Evolutionary conservation across 2,888 invertebrate genomes (phyloP), one percentile per base, ranked within the genome.

Genomic region (Xestobium rufovillosum): DNA sequence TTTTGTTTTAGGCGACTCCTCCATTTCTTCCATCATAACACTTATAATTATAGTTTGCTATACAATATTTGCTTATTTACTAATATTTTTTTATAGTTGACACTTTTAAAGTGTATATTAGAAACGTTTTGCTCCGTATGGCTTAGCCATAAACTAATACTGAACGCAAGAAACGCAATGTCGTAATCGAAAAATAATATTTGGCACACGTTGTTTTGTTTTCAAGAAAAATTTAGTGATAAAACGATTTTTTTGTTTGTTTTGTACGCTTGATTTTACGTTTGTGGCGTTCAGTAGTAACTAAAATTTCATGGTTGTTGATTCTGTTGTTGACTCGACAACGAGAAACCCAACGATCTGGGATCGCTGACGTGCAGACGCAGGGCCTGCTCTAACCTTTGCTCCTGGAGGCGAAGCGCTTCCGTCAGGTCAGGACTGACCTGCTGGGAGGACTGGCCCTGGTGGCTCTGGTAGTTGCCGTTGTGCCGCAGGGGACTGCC

Each of bases 361-460:
- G 85, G 85, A 57, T 86, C 86, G 45, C 75, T 72, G 34, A 76
- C 77, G 61, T 87, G 87, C 53, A 88, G 72, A 56, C 87, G 76
- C 50, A 88, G 66, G 19, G 87, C 87, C 55, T 88, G 87, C 57
- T 87, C 87, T 55, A 88, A 63, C 53, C 87, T 73, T 61, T 86
- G 86, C 51, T 87, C 87, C 45, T 67, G 67, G 52, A 80, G 67
- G 60, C 80, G 69, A 46, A 82, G 70, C 3, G 80, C 81, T 61
- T 83, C 82, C 10, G 79, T 77, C 45, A 83, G 64, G 55, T 83
- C 82, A 2, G 81, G 79, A 44, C 79, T 76, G 41, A 81, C 65
- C 53, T 79, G 80, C 48, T 65, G 66, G 33, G 60, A 56, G 14
- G 57, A 49, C 45, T 62, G 61, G 13, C 52, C 56, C 44, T 63